Evolutionary conservation across 1,140 invertebrate species (phyloP), one percentile per base, ranked within the genome.

Genomic region (Gonatopus flavifemur): DNA sequence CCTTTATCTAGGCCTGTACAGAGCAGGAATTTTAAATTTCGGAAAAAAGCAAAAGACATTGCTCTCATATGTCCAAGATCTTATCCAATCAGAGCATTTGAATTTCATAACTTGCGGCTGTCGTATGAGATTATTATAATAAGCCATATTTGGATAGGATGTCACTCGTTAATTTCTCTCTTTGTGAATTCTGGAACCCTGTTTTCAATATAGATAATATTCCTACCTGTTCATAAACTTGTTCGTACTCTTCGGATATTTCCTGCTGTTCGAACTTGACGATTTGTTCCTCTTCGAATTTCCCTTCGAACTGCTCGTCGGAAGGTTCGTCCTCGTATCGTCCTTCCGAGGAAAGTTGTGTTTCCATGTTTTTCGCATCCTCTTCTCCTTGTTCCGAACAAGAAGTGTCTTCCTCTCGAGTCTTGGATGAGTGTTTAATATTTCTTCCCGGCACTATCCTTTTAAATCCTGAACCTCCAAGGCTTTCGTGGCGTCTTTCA

Each of bases 401-500:
- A 0, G 63, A 67, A 3, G 62, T 63, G 35, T 75, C 63, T 2
- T 58, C 55, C 18, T 54, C 21, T 15, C 39, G 46, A 1, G 36
- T 13, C 48, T 58, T 59, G 2, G 38, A 30, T n/a, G n/a, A n/a
- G 13, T 64, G 59, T 36, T 70, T 69, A 20, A 59, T 62, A 38
- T 69, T 70, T 30, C 74, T 65, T 7, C 66, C 66, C 7, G 67
- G 57, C 4, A 72, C 70, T 21, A 74, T 75, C 22, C 76, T 56
- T 42, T 78, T 78, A 33, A 78, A 78, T 9, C 76, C 76, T 15
- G 69, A 59, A 4, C 76, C 76, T 3, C 76, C 76, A 9, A 77
- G 59, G 32, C 63, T 69, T 30, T 78, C 76, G 25, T 78, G 76
- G 43, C 75, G 51, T 28, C 74, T 66, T 25, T 78, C 75, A 13